Conservation (phyloP, 2,797 vertebrate genomes). For the Setipinna tenuifilis region DNA sequence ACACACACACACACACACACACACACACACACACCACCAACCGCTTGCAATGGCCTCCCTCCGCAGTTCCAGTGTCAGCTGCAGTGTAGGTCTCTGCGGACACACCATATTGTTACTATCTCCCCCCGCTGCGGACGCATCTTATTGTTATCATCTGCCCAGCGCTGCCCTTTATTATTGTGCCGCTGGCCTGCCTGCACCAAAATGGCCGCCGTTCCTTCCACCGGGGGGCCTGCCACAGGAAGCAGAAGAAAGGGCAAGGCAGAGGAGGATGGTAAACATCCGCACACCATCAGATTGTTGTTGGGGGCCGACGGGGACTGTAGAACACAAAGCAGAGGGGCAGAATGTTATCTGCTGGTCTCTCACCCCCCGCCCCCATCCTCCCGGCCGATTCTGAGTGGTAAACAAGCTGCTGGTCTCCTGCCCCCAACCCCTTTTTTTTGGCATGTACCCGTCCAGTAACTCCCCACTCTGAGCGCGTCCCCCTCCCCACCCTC, state of each 20-base stretch:
- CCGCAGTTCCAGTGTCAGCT: neutral
- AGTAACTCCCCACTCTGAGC: neutral
- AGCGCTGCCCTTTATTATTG: neutral
- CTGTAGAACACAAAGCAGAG: slow-evolving; percentile 66
- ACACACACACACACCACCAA: neutral
- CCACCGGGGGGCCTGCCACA: slow-evolving; percentile 61
- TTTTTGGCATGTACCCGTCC: neutral
- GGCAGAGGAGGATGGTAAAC: slow-evolving; percentile 60
- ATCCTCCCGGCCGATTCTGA: slow-evolving; percentile 51
- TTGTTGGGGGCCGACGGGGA: slow-evolving; percentile 59
- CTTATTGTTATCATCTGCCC: no score
- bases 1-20: no score
- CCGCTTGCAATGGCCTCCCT: neutral
- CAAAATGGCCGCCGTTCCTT: slow-evolving; percentile 56
- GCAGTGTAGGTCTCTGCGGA: neutral
- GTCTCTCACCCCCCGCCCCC: no score
- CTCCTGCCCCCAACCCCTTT: slow-evolving; percentile 27
- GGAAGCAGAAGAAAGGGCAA: slow-evolving; percentile 66
- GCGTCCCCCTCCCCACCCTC: no score
- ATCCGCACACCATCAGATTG: slow-evolving; percentile 60
- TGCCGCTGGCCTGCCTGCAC: neutral
- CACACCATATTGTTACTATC: neutral
- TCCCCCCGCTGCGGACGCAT: neutral
- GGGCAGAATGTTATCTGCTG: slow-evolving; percentile 62
- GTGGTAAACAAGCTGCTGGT: slow-evolving; percentile 38